Base-by-base conservation (phyloP, 1,140 invertebrate species). In the Lasioglossum albipes region DNA sequence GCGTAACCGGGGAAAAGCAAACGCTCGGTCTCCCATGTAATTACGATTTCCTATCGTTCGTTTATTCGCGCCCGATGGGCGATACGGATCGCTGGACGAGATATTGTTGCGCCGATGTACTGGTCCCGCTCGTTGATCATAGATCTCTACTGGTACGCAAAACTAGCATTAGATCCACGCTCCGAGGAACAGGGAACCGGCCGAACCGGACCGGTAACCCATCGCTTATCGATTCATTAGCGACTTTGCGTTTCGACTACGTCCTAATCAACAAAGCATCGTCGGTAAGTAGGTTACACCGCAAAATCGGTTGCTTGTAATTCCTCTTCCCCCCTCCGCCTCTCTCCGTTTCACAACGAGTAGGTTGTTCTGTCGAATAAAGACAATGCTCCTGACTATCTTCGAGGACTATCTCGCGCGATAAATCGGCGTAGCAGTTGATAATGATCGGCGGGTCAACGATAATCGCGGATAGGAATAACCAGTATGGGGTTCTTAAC, bases 151-250 rank as follows among this genome's bases (percentile, higher is more conserved):
- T 16, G 41, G 45, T 61, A 49, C 49, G 41, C 41, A 57, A 42
- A 57, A 36, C 18, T 13, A 7, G 52, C 13, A 41, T 69, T 78
- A 73, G 59, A 78, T 31, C 2, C 9, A 36, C 6, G 52, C 62
- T 52, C 7, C 36, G 49, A 42, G 59, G 5, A 52, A 22, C 27
- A 22, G 31, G 22, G 45, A 84, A 66, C 57, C 20, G 16, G 52
- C 18, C 42, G 59, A 64, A 52, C 18, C 42, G 59, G 69, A 75
- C 81, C 66, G 57, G 62, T 31, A 83, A 68, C 36, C n/a, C 61
- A 42, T 49, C 73, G 70, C 52, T 83, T 79, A 79, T 62, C 75
- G 75, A 79, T 83, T 79, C 75, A 83, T 84, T 79, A 83, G 31
- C 64, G n/a, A 61, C 27, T 70, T 20, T 22, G 57, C 20, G 45